Evolutionary conservation across 2,113 vertebrate species (phyloP).

Genomic region (Chelonoidis abingdonii): DNA sequence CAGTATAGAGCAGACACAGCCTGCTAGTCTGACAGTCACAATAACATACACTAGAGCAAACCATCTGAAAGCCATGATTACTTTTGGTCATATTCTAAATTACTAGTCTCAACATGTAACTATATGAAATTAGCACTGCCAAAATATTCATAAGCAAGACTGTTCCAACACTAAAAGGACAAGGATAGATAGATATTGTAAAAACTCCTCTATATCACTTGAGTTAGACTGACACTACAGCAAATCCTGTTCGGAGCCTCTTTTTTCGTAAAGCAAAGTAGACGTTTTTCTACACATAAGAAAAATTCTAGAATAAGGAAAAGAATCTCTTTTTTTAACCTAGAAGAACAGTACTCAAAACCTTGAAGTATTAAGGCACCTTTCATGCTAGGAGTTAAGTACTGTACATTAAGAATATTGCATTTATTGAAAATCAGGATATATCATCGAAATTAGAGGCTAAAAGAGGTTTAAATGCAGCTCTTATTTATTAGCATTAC

Average conservation of each 20-base stretch:
- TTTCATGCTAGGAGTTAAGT: rapidly evolving
- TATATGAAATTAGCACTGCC: not conserved
- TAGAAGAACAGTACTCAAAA: not conserved
- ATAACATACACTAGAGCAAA: not conserved
- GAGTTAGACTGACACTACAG: not conserved
- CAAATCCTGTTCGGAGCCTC: not conserved
- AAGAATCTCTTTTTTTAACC: not conserved
- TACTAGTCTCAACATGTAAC: not conserved
- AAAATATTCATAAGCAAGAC: not conserved
- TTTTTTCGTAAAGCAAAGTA: not conserved
- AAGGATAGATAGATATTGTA: not conserved
- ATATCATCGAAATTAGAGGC: not conserved
- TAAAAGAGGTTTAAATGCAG: not conserved
- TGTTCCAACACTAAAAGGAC: not conserved
- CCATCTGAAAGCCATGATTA: constrained; percentile 49
- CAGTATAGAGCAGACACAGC: not conserved
- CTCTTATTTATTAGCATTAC: rapidly evolving
- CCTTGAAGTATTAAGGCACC: not conserved
- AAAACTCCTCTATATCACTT: not conserved
- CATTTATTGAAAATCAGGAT: rapidly evolving
- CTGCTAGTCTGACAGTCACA: constrained; percentile 15
- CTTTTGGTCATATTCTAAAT: constrained; percentile 51
- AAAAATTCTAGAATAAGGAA: constrained; percentile 52
- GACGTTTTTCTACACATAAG: not conserved
- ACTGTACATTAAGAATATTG: rapidly evolving